These are phyloP conservation scores for Acrocephalus kingi DNA, from an alignment of 2,113 vertebrate genomes.

Conservation along the genomic window DNA sequence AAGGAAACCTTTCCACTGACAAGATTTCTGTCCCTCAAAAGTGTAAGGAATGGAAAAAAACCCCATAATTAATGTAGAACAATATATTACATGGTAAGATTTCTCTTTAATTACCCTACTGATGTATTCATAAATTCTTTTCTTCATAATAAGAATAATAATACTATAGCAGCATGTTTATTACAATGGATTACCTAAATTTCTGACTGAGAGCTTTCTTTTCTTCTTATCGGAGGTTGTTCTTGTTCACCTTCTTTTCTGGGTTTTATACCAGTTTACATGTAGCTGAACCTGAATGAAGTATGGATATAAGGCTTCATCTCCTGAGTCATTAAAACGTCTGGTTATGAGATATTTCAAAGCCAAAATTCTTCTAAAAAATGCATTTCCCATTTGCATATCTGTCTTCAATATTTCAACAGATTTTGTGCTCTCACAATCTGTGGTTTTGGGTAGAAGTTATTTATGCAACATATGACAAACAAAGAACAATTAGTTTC, in stretches of 20 bases:
- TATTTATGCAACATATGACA: conserved; percentile 9
- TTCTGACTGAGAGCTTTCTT: neutral
- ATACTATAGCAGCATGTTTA: neutral
- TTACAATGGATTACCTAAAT: neutral
- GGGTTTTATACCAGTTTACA: neutral
- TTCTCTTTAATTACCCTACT: neutral
- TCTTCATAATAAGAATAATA: neutral
- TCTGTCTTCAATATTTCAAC: neutral
- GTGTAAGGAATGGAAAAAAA: neutral
- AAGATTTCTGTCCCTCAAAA: neutral
- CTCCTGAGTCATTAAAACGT: neutral
- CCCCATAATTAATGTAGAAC: neutral
- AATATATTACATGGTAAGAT: neutral
- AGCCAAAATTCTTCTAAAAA: neutral
- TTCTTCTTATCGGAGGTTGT: neutral
- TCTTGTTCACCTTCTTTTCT: neutral
- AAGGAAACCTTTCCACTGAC: neutral
- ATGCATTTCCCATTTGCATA: neutral
- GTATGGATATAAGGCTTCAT: neutral
- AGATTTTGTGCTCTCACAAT: neutral
- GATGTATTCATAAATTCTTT: neutral
- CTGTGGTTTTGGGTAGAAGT: neutral
- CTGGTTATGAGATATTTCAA: neutral
- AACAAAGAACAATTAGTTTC: conserved; percentile 20
- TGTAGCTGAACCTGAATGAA: neutral